Evolutionary conservation across 2,797 vertebrate species (phyloP).

Genomic region (Coracias cyanogaster): DNA sequence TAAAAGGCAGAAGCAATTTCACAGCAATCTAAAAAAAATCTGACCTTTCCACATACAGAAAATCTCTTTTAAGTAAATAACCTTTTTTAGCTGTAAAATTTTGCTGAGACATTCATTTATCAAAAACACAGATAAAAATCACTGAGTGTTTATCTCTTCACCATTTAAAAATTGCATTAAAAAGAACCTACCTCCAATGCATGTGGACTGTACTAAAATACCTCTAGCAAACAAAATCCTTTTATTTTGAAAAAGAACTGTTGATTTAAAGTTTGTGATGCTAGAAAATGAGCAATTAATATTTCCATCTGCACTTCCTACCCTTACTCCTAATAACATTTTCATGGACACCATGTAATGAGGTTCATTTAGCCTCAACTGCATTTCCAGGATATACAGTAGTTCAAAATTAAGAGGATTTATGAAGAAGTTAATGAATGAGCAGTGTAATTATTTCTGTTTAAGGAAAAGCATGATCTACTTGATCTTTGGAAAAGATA

Average conservation of each 20-base stretch:
- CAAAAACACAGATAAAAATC: slow-evolving; percentile 79
- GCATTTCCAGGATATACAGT: slow-evolving; percentile 27
- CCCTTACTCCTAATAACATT: slow-evolving; percentile 40
- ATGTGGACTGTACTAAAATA: slow-evolving; percentile 8
- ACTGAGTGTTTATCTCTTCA: slow-evolving; percentile 68
- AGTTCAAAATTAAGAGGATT: slow-evolving; percentile 65
- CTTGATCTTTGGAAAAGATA: slow-evolving; percentile 60
- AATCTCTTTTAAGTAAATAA: slow-evolving; percentile 91
- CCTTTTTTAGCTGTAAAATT: slow-evolving; percentile 86
- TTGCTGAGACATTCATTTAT: slow-evolving; percentile 80
- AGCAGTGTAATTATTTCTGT: slow-evolving; percentile 54
- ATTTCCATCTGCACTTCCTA: slow-evolving; percentile 49
- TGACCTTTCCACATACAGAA: slow-evolving; percentile 87
- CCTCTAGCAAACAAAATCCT: neutral
- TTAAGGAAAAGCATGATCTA: slow-evolving; percentile 34
- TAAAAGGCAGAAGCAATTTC: slow-evolving; percentile 92
- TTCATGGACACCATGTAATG: slow-evolving; percentile 54
- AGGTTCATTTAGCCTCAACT: slow-evolving; percentile 65
- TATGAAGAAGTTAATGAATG: slow-evolving; percentile 68
- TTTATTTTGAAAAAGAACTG: slow-evolving; percentile 42
- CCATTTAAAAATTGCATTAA: slow-evolving; percentile 71
- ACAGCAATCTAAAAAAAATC: slow-evolving; percentile 82
- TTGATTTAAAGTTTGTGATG: slow-evolving; percentile 41
- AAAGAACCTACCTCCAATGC: slow-evolving; percentile 9
- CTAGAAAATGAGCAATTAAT: slow-evolving; percentile 69